Percentiles rank a stretch among this genome's conserved stretches.
Evolutionary conservation across 1,140 invertebrate species (phyloP).

Genomic region (Theocolax elegans): DNA sequence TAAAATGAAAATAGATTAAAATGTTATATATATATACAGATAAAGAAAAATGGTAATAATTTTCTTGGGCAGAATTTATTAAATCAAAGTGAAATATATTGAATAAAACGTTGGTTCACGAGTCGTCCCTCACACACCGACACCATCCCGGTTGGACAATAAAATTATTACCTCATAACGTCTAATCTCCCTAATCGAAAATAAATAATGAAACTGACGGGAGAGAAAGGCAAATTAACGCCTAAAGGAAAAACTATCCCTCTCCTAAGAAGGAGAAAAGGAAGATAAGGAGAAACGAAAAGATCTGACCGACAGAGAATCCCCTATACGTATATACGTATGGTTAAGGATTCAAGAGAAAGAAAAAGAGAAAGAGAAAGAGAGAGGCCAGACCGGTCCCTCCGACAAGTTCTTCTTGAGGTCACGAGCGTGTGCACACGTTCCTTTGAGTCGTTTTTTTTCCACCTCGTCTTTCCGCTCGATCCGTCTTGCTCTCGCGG

Average conservation of each 20-base stretch:
- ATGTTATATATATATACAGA: too few relatives aligned
- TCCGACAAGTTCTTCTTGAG: constrained; percentile 54
- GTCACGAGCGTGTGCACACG: constrained; percentile 47
- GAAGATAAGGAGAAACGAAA: constrained; percentile 20
- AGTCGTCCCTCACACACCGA: too few relatives aligned
- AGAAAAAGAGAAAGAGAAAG: background rate
- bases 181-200: constrained; percentile 14
- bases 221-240: constrained; percentile 26
- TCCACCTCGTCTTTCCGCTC: constrained; percentile 13
- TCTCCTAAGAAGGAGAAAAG: constrained; percentile 3
- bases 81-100: too few relatives aligned
- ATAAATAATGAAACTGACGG: constrained; percentile 15
- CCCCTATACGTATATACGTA: background rate
- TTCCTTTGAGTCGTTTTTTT: constrained; percentile 2
- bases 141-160: background rate
- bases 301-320: constrained; percentile 24
- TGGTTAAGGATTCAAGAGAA: background rate
- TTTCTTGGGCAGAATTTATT: too few relatives aligned
- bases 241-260: constrained; percentile 36
- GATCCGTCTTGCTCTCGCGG: constrained; percentile 1
- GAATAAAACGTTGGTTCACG: too few relatives aligned
- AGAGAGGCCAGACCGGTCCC: constrained; percentile 44
- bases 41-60: too few relatives aligned
- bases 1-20: too few relatives aligned
- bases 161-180: constrained; percentile 4